Conservation (phyloP, 2,888 invertebrate species). For the Tryphoninae sp. region DNA sequence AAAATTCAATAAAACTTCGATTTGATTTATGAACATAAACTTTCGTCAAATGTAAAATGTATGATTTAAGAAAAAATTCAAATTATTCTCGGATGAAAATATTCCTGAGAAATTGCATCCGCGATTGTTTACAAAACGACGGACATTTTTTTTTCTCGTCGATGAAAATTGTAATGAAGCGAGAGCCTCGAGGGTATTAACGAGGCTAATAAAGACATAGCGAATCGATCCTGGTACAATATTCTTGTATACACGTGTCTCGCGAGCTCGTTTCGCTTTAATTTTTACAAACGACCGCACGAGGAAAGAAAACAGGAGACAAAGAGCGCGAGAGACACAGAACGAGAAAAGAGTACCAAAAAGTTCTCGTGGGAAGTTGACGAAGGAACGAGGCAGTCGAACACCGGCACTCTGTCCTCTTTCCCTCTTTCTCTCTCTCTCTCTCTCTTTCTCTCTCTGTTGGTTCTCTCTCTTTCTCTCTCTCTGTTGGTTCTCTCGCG, state of each 20-base stretch:
- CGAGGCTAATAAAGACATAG: conserved; percentile 40
- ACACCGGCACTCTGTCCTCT: conserved; percentile 8
- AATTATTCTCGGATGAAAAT: background rate
- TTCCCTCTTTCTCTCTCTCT: conserved; percentile 21
- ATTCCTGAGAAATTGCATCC: background rate
- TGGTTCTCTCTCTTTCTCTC: conserved; percentile 18
- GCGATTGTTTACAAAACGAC: background rate
- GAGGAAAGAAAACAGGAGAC: background rate
- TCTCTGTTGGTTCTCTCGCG: conserved; percentile 42
- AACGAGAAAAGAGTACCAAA: conserved; percentile 20
- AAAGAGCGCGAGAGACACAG: background rate
- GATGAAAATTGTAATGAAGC: background rate
- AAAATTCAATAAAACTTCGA: too few relatives aligned
- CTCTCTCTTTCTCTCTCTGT: conserved; percentile 19
- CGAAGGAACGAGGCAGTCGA: conserved; percentile 34
- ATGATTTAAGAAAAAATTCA: too few relatives aligned
- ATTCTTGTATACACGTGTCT: conserved; percentile 31
- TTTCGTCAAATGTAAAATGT: too few relatives aligned
- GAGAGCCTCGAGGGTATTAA: conserved; percentile 10
- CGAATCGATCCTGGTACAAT: conserved; percentile 32
- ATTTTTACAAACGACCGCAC: conserved; percentile 42
- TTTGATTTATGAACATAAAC: too few relatives aligned
- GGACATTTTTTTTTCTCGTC: background rate
- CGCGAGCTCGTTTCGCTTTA: conserved; percentile 30
- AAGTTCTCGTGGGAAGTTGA: conserved; percentile 48